Base-by-base conservation (phyloP, 2,113 vertebrate genomes). In the Romanogobio albipinnatus region DNA sequence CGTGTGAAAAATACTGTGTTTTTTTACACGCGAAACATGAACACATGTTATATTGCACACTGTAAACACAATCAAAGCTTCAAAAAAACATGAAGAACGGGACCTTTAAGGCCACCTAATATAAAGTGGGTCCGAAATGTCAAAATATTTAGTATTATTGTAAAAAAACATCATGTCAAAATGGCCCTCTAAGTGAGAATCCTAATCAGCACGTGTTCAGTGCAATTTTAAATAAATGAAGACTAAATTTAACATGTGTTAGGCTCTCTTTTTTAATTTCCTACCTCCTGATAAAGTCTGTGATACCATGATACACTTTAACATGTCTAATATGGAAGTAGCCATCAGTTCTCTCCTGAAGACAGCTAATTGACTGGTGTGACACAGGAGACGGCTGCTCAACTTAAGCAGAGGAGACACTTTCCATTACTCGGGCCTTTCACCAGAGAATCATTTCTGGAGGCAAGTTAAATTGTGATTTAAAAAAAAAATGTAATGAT, bases 381-480 rank as follows among this genome's bases (percentile, higher is more conserved):
- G 91, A 93, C 86, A 90, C 92, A 92, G 90, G 89, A 87, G 71
- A 84, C 88, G 88, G 17, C 90, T 87, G 88, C 90, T 78, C 93
- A 88, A 89, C 76, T 85, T 89, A 95, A 96, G 93, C 93, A 92
- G 90, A 95, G 92, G 93, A 92, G 95, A 96, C 95, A 95, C 94
- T 94, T 95, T 94, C 94, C 94, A 94, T 96, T 96, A 95, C 93
- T 90, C 92, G 90, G 90, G 88, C 90, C 89, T 87, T 91, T 93
- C 90, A 90, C 88, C 86, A 89, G 93, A 94, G 92, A 95, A 95
- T 93, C 93, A 94, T 95, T 94, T 94, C 92, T 93, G 93, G 93
- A 95, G 94, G 91, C 93, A 94, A 90, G 91, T 90, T 96, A 96
- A 96, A 95, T 95, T 94, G 94, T 93, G 93, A 95, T 95, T 56